A percentile compares a stretch with the other conserved stretches of the same genome.
Conservation (phyloP, 2,797 vertebrate species). For the Syngnathus acus region DNA sequence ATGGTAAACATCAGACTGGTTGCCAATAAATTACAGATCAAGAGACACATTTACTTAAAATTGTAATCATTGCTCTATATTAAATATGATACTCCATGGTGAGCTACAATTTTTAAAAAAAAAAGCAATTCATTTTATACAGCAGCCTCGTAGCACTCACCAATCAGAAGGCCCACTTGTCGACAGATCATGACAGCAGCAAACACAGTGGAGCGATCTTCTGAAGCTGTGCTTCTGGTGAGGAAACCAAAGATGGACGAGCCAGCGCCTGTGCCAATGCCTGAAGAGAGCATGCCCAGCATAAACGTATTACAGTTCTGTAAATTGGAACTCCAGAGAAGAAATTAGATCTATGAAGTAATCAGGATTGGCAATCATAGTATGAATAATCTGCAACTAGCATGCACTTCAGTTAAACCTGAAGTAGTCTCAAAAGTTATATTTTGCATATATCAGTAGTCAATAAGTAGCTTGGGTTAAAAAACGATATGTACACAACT, state of each 20-base stretch:
- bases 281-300: constrained; percentile 39
- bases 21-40: neutral
- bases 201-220: constrained; percentile 75
- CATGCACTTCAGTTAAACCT: too few relatives aligned
- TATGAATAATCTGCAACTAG: too few relatives aligned
- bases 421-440: too few relatives aligned
- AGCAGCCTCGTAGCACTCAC: constrained; percentile 47
- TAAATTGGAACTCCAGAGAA: neutral
- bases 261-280: constrained; percentile 75
- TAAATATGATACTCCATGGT: neutral
- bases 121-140: neutral
- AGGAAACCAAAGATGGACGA: constrained; percentile 78
- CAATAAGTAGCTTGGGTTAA: too few relatives aligned
- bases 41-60: neutral
- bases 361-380: too few relatives aligned
- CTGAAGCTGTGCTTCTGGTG: constrained; percentile 64
- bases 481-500: too few relatives aligned
- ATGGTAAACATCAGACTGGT: neutral
- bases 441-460: too few relatives aligned
- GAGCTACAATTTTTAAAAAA: too few relatives aligned
- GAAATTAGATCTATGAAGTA: neutral
- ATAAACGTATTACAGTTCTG: neutral
- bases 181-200: constrained; percentile 79
- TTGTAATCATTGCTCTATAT: neutral
- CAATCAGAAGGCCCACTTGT: constrained; percentile 78